Conservation (phyloP, 2,888 invertebrate species). For the Sturmia bella region DNA sequence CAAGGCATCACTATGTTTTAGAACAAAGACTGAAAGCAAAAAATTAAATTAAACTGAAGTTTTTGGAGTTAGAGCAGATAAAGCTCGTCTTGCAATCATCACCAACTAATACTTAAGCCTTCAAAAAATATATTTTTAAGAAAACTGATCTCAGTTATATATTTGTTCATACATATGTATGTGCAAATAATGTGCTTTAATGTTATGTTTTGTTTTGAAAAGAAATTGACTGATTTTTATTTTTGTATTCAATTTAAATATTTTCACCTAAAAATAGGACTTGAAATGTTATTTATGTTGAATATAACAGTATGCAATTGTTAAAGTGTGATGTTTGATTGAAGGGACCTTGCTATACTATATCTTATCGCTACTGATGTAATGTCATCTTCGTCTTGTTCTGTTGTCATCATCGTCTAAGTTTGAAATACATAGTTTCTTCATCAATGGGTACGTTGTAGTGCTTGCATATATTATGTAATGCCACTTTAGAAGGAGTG, state of each 20-base stretch:
- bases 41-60: constrained; percentile 16
- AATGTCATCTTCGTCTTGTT: constrained; percentile 9
- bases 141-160: background rate
- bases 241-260: too few species aligned
- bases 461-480: constrained; percentile 20
- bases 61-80: constrained; percentile 17
- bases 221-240: too few species aligned
- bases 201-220: constrained; percentile 7
- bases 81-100: too few species aligned
- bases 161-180: background rate
- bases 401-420: background rate
- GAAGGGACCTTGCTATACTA: background rate
- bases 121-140: too few species aligned
- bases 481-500: constrained; percentile 6
- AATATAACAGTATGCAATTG: background rate
- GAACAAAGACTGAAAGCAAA: constrained; percentile 4
- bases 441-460: background rate
- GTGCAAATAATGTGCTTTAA: background rate
- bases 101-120: too few species aligned
- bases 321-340: background rate
- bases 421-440: background rate
- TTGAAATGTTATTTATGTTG: constrained; percentile 1
- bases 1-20: constrained; percentile 16
- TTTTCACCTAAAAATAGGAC: background rate
- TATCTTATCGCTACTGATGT: background rate